Percentiles rank a stretch among this genome's conserved stretches.
phyloP scores from a whole-genome alignment of 2,888 invertebrate species.

The Anthoptus insignis region DNA sequence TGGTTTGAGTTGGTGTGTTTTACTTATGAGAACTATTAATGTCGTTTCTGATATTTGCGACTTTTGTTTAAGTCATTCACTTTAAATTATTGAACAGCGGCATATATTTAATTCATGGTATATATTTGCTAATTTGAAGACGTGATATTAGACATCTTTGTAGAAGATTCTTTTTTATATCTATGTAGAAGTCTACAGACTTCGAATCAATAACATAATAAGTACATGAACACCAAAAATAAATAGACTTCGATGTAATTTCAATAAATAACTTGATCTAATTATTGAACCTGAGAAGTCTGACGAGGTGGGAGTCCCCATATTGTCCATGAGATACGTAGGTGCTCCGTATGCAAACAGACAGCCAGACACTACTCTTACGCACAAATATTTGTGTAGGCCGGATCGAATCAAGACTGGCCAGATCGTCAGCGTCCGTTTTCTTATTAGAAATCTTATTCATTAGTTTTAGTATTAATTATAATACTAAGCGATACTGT shows the following conservation, averaged over 20 bases:
- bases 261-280: too few species aligned
- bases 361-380: slow-evolving; percentile 32
- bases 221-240: neutral
- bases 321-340: slow-evolving; percentile 18
- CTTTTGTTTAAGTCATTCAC: too few species aligned
- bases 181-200: too few species aligned
- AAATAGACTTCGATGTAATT: neutral
- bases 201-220: too few species aligned
- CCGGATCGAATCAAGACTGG: slow-evolving; percentile 20
- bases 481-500: neutral
- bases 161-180: too few species aligned
- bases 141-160: too few species aligned
- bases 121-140: too few species aligned
- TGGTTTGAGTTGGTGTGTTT: neutral
- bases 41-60: too few species aligned
- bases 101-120: too few species aligned
- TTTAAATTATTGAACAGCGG: too few species aligned
- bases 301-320: slow-evolving; percentile 33
- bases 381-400: slow-evolving; percentile 36
- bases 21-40: too few species aligned
- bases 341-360: slow-evolving; percentile 26
- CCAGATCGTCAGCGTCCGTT: slow-evolving; percentile 18
- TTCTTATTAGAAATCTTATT: slow-evolving; percentile 28
- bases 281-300: neutral
- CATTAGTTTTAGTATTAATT: slow-evolving; percentile 5